Conservation (phyloP, 2,797 vertebrate species). For the Macroramphosus scolopax region DNA sequence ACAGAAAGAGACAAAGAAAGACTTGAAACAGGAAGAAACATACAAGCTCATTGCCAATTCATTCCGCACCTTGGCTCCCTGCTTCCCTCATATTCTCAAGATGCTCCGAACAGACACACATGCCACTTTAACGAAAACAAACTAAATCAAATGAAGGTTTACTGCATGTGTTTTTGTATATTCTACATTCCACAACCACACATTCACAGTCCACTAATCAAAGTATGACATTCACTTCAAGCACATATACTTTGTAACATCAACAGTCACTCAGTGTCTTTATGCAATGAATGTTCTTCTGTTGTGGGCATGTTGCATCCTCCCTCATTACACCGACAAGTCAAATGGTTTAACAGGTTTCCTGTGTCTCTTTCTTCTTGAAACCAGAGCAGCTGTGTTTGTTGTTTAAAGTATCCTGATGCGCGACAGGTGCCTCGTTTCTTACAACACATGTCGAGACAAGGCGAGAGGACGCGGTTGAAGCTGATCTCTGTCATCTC, state of each 20-base stretch:
- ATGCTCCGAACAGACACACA: constrained; percentile 10
- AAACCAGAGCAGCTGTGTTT: constrained; percentile 24
- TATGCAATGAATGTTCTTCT: constrained; percentile 27
- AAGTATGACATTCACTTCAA: too few species aligned
- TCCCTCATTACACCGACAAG: constrained; percentile 28
- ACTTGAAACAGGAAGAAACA: constrained; percentile 28
- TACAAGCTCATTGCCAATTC: constrained; percentile 24
- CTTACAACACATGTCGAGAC: constrained; percentile 50
- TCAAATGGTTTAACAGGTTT: constrained; percentile 53
- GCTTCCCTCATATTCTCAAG: constrained; percentile 43
- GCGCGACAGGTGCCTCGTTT: constrained; percentile 47
- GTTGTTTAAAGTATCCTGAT: constrained; percentile 51
- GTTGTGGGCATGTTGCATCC: constrained; percentile 21
- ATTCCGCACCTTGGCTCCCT: constrained; percentile 28
- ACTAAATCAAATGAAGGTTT: too few species aligned
- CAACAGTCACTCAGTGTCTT: too few species aligned
- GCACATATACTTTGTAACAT: too few species aligned
- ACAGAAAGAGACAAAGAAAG: constrained; percentile 22
- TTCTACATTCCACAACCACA: too few species aligned
- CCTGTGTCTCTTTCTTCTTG: constrained; percentile 29
- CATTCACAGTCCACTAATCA: too few species aligned
- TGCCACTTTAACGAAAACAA: too few species aligned
- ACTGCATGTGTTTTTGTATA: too few species aligned
- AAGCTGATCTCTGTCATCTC: constrained; percentile 19
- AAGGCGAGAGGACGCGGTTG: too few species aligned